Conservation (phyloP, 2,888 invertebrate species). For the Leptinotarsa juncta region DNA sequence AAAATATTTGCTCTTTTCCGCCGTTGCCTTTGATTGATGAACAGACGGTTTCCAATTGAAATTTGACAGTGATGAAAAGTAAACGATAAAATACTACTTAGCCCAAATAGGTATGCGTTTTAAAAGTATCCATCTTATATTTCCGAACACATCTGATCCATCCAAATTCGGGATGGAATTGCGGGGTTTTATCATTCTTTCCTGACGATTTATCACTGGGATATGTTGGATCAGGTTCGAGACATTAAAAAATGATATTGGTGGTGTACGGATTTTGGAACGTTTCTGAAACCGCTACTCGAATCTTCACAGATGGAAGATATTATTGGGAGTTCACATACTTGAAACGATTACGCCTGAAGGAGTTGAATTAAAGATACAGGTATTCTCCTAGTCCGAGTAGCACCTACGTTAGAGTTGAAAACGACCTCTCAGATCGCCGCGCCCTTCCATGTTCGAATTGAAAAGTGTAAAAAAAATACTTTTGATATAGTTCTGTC, state of each 20-base stretch:
- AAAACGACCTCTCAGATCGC: not conserved
- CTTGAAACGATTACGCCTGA: not conserved
- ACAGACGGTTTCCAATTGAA: conserved; percentile 47
- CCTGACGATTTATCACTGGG: conserved; percentile 55
- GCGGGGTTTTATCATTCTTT: conserved; percentile 54
- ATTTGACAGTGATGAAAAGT: conserved; percentile 57
- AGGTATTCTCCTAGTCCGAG: not conserved
- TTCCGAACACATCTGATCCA: conserved; percentile 56
- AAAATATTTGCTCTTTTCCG: conserved; percentile 41
- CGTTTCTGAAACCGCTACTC: not conserved
- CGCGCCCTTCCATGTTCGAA: not conserved
- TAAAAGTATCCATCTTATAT: conserved; percentile 48
- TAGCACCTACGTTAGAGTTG: not conserved
- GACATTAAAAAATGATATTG: conserved; percentile 38
- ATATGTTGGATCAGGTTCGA: conserved; percentile 37
- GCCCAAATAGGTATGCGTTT: conserved; percentile 48
- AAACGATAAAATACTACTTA: conserved; percentile 59
- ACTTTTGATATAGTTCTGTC: not conserved
- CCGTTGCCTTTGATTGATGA: conserved; percentile 45
- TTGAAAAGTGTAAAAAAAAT: conserved; percentile 3
- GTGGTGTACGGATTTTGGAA: conserved; percentile 16
- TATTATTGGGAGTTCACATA: not conserved
- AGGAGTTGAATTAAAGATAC: not conserved
- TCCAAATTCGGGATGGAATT: conserved; percentile 53
- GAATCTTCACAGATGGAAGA: not conserved